These are phyloP conservation scores for Aplysina aerophoba DNA, from an alignment of 37 sponge, comb jelly and placozoan species.

Conservation along the genomic window DNA sequence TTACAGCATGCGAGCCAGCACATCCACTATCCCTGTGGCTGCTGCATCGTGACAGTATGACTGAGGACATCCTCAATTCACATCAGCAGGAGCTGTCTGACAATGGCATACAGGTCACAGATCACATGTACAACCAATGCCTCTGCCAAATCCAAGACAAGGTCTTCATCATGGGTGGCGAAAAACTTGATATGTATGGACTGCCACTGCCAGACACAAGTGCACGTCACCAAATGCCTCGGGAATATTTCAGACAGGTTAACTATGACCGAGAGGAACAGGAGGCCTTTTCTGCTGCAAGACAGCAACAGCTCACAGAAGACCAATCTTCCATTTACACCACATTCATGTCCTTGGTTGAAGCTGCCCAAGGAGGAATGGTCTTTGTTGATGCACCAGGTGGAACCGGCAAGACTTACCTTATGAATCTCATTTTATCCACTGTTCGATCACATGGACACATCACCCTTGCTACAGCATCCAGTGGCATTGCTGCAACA, in stretches of 20 bases:
- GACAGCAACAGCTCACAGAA: not conserved
- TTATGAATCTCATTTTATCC: constrained; percentile 32
- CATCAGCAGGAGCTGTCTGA: not conserved
- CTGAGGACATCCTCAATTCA: constrained; percentile 36
- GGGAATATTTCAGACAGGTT: too few species aligned
- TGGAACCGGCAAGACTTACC: constrained; percentile 46
- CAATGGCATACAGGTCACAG: not conserved
- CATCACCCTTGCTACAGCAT: constrained; percentile 36
- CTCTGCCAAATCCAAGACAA: constrained; percentile 25
- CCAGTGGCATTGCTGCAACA: constrained; percentile 37
- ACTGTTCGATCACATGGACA: constrained; percentile 18
- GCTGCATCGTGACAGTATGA: constrained; percentile 39
- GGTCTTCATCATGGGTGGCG: constrained; percentile 32
- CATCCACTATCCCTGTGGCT: not conserved
- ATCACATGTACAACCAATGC: constrained; percentile 34
- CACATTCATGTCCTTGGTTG: not conserved
- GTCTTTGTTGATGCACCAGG: constrained; percentile 38
- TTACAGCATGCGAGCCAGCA: not conserved
- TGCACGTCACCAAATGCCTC: too few species aligned
- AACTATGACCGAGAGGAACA: too few species aligned
- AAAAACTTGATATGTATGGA: not conserved
- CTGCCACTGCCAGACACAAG: too few species aligned
- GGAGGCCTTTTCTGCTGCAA: too few species aligned
- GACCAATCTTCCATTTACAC: not conserved
- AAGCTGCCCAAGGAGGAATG: not conserved